Conservation (phyloP, 2,888 invertebrate genomes). For the Rotaria sp. region DNA sequence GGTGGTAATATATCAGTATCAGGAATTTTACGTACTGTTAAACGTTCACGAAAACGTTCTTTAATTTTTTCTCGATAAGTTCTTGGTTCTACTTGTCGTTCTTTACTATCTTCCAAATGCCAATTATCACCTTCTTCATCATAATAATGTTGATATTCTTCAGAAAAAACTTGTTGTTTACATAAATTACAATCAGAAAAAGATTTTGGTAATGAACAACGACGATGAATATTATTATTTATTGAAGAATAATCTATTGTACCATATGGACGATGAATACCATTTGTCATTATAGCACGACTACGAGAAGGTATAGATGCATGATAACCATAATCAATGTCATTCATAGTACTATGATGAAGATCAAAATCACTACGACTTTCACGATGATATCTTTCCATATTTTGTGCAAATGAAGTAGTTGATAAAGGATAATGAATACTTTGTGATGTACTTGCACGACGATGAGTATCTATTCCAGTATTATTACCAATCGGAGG, state of each 20-base stretch:
- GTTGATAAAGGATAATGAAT: background rate
- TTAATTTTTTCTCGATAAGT: background rate
- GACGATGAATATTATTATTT: background rate
- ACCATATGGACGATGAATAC: background rate
- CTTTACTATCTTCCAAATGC: background rate
- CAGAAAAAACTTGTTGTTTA: background rate
- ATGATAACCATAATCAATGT: background rate
- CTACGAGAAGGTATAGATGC: background rate
- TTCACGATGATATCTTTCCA: background rate
- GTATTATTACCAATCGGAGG: background rate
- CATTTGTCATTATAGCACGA: background rate
- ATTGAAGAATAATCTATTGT: background rate
- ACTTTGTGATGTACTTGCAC: background rate
- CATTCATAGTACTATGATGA: background rate
- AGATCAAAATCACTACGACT: conserved; percentile 29
- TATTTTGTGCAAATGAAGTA: background rate
- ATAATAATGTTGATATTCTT: background rate
- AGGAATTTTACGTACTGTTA: background rate
- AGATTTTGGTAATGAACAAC: conserved; percentile 27
- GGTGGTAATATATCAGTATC: background rate
- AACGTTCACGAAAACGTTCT: conserved; percentile 28
- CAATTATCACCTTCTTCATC: background rate
- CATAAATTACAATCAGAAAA: conserved; percentile 30
- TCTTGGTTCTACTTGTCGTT: background rate
- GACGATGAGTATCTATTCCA: background rate